Evolutionary conservation across 2,797 vertebrate genomes (phyloP).

Genomic region (Phataginus tetradactyla): DNA sequence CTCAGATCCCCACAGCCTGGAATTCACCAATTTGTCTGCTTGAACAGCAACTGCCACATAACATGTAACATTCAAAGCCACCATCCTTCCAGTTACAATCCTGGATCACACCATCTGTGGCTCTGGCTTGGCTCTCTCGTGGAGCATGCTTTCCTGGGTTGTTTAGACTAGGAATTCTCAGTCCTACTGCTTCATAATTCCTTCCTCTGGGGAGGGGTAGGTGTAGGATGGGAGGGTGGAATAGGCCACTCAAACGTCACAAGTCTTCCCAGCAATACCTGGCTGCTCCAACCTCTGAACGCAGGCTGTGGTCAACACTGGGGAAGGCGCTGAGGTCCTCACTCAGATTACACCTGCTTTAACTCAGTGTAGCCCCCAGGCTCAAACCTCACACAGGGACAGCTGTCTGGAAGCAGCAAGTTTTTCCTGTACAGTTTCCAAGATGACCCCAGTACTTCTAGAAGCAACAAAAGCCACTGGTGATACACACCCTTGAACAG

Average conservation of each 20-base stretch:
- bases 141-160: constrained; percentile 25
- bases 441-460: not conserved
- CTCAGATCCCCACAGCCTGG: constrained; percentile 46
- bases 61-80: constrained; percentile 71
- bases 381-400: not conserved
- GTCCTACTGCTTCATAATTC: constrained; percentile 6
- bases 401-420: not conserved
- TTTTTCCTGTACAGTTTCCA: not conserved
- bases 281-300: not conserved
- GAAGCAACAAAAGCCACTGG: not conserved
- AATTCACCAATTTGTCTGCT: constrained; percentile 76
- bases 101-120: constrained; percentile 61
- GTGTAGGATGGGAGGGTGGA: not conserved
- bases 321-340: not conserved
- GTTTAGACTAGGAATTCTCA: constrained; percentile 61
- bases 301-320: not conserved
- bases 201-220: not conserved
- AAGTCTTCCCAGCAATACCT: not conserved
- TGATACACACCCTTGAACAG: not conserved
- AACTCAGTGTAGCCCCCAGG: not conserved
- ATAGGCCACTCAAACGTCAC: not conserved
- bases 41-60: constrained; percentile 74
- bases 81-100: constrained; percentile 56
- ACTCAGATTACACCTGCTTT: not conserved
- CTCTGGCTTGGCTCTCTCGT: constrained; percentile 77